These are phyloP conservation scores for Clepsis dumicolana DNA, from an alignment of 2,888 invertebrate species.

Conservation along the genomic window DNA sequence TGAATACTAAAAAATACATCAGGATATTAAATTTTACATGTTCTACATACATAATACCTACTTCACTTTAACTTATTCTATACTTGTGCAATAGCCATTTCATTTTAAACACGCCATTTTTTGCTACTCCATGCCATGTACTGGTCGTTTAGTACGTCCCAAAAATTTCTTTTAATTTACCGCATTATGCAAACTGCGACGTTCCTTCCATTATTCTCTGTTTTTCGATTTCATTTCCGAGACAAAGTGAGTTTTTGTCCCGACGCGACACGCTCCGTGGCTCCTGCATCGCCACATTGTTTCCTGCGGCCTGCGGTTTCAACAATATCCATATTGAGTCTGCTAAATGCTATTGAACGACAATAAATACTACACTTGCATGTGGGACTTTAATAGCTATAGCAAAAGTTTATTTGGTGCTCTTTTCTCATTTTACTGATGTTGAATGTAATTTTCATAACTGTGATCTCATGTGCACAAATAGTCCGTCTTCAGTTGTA, in stretches of 20 bases:
- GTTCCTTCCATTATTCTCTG: constrained; percentile 74
- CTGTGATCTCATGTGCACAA: neutral
- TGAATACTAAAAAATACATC: too few species aligned
- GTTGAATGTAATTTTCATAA: neutral
- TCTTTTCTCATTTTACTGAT: neutral
- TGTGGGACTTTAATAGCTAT: constrained; percentile 12
- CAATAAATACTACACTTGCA: constrained; percentile 49
- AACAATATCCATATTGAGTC: constrained; percentile 70
- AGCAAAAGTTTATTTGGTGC: neutral
- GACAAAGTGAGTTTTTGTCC: constrained; percentile 78
- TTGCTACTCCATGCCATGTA: constrained; percentile 58
- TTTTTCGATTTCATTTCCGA: constrained; percentile 78
- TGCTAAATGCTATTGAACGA: constrained; percentile 67
- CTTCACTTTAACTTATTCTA: neutral
- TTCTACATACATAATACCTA: too few species aligned
- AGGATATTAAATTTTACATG: too few species aligned
- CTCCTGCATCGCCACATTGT: constrained; percentile 72
- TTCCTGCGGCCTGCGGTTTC: constrained; percentile 72
- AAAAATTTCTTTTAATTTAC: constrained; percentile 79
- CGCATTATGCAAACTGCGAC: constrained; percentile 76
- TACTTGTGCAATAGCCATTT: neutral
- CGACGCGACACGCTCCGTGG: constrained; percentile 73
- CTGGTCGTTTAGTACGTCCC: constrained; percentile 65
- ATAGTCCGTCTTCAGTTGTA: neutral
- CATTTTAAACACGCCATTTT: neutral